Evolutionary conservation across 2,797 vertebrate genomes (phyloP).

Genomic region (Limosa lapponica): DNA sequence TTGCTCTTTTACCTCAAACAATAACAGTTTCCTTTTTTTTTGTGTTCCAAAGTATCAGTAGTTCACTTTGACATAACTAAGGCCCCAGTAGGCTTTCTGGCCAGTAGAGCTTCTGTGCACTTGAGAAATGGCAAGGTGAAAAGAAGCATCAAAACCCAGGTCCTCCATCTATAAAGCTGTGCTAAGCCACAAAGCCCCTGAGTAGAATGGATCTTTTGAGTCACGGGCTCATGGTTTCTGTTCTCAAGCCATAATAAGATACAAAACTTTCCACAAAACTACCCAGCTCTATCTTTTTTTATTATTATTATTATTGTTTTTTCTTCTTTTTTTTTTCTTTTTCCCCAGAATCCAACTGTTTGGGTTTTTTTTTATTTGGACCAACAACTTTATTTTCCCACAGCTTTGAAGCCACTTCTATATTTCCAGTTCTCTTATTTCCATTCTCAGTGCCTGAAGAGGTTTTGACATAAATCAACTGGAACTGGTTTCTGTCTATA

Average conservation of each 20-base stretch:
- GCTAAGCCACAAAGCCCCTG: neutral
- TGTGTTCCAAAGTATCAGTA: neutral
- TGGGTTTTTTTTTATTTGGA: neutral
- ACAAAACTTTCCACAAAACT: neutral
- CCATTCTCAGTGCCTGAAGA: neutral
- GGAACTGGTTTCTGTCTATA: neutral
- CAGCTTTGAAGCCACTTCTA: neutral
- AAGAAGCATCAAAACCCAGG: neutral
- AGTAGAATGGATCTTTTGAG: neutral
- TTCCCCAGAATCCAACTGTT: fast-evolving
- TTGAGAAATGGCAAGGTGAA: neutral
- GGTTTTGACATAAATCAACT: neutral
- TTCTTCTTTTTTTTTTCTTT: too few relatives aligned
- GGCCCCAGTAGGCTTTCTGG: neutral
- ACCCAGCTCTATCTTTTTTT: neutral
- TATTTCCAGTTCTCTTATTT: neutral
- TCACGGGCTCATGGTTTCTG: neutral
- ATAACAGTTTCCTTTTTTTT: neutral
- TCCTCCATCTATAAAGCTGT: neutral
- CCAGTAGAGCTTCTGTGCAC: neutral
- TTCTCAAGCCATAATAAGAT: neutral
- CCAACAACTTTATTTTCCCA: neutral
- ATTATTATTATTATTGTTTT: too few relatives aligned
- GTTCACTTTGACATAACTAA: neutral
- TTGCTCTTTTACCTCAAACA: neutral